phyloP scores from a whole-genome alignment of 2,113 vertebrate species.

The Bombycilla garrulus region DNA sequence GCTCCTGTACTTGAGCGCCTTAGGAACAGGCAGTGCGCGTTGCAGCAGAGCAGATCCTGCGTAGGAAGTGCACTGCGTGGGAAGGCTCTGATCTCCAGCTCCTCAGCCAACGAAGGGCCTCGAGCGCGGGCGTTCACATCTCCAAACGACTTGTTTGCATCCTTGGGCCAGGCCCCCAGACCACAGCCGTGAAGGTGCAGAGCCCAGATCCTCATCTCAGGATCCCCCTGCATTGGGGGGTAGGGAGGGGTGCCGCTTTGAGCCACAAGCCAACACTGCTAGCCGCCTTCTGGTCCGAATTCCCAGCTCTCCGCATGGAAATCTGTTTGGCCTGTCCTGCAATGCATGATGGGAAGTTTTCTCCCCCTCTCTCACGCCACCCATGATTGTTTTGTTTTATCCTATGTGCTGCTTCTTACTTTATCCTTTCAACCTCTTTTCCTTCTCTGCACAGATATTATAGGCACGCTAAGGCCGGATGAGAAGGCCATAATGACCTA shows the following conservation, averaged over 20 bases:
- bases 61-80: neutral
- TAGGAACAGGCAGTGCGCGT: neutral
- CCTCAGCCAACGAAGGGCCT: neutral
- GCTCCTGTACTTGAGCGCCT: neutral
- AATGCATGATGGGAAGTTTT: slow-evolving; percentile 81
- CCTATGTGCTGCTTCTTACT: slow-evolving; percentile 75
- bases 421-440: slow-evolving; percentile 85
- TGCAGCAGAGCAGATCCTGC: neutral
- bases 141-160: neutral
- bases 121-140: neutral
- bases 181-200: neutral
- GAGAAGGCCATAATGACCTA: slow-evolving; percentile 99
- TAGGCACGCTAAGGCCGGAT: slow-evolving; percentile 98
- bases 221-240: neutral
- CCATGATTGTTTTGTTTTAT: slow-evolving; percentile 72
- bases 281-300: slow-evolving; percentile 47
- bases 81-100: slow-evolving; percentile 15
- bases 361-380: slow-evolving; percentile 62
- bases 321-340: slow-evolving; percentile 72
- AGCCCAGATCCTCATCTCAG: neutral
- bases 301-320: slow-evolving; percentile 63
- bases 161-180: neutral
- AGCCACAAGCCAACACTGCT: slow-evolving; percentile 59
- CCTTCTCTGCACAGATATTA: slow-evolving; percentile 94
- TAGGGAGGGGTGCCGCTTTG: slow-evolving; percentile 16